phyloP scores from a whole-genome alignment of 2,797 vertebrate species.

The Eleutherodactylus coqui region DNA sequence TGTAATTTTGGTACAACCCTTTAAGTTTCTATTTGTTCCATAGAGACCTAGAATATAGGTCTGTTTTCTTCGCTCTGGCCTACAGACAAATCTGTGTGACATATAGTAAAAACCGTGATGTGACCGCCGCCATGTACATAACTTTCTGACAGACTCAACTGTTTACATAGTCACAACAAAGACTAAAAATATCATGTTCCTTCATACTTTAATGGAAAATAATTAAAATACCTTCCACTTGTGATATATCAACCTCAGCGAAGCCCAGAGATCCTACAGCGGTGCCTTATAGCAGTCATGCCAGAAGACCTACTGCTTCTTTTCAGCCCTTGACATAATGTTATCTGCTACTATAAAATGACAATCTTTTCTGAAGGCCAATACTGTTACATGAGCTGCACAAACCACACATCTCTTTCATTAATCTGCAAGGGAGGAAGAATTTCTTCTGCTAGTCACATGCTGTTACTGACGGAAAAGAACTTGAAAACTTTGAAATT shows the following conservation, averaged over 20 bases:
- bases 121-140: neutral
- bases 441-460: neutral
- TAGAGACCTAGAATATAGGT: neutral
- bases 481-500: too few species aligned
- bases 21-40: neutral
- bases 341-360: conserved; percentile 36
- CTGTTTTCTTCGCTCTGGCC: neutral
- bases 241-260: conserved; percentile 23
- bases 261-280: conserved; percentile 39
- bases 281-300: conserved; percentile 20
- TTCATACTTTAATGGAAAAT: conserved; percentile 41
- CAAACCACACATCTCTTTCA: neutral
- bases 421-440: neutral
- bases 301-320: conserved; percentile 44
- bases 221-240: conserved; percentile 58
- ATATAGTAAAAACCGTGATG: neutral
- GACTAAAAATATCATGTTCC: conserved; percentile 35
- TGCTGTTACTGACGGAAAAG: too few species aligned
- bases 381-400: neutral
- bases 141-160: conserved; percentile 3
- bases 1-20: too few species aligned
- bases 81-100: neutral
- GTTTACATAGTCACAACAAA: conserved; percentile 46
- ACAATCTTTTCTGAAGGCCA: conserved; percentile 5
- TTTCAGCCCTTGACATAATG: conserved; percentile 15